phyloP scores from a whole-genome alignment of 2,797 vertebrate genomes.

The Sebastes nivosus region DNA sequence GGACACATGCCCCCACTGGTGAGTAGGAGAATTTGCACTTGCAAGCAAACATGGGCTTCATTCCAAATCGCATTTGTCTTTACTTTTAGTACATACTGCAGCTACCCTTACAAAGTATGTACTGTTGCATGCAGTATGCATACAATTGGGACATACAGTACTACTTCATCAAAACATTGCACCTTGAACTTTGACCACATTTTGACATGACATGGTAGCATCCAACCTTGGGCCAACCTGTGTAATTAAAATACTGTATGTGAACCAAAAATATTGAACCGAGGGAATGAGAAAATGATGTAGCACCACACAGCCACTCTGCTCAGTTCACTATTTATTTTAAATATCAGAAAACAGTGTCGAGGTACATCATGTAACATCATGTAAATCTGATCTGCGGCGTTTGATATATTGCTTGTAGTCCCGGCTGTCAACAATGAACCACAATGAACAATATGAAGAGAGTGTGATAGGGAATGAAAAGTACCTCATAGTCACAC shows the following conservation, averaged over 20 bases:
- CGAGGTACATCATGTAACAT: not conserved
- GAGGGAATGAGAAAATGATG: not conserved
- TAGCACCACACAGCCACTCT: not conserved
- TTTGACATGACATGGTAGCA: not conserved
- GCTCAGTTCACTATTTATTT: not conserved
- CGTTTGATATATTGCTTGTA: constrained; percentile 9
- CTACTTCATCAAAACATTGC: too few relatives aligned
- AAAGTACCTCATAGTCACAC: not conserved
- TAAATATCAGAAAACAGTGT: not conserved
- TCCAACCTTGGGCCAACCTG: not conserved
- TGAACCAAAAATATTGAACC: not conserved
- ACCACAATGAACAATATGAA: constrained; percentile 5
- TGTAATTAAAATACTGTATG: not conserved
- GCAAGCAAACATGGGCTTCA: not conserved
- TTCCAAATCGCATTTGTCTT: too few relatives aligned
- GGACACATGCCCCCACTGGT: constrained; percentile 98
- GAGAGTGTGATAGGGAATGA: not conserved
- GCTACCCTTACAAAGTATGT: accelerated
- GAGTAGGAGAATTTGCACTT: constrained; percentile 61
- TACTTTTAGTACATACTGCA: too few relatives aligned
- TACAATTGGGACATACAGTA: too few relatives aligned
- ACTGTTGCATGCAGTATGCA: too few relatives aligned
- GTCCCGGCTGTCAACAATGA: not conserved
- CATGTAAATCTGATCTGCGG: not conserved
- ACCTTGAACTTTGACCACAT: not conserved